phyloP scores from a whole-genome alignment of 2,797 vertebrate species.

The Bradypodion ventrale region DNA sequence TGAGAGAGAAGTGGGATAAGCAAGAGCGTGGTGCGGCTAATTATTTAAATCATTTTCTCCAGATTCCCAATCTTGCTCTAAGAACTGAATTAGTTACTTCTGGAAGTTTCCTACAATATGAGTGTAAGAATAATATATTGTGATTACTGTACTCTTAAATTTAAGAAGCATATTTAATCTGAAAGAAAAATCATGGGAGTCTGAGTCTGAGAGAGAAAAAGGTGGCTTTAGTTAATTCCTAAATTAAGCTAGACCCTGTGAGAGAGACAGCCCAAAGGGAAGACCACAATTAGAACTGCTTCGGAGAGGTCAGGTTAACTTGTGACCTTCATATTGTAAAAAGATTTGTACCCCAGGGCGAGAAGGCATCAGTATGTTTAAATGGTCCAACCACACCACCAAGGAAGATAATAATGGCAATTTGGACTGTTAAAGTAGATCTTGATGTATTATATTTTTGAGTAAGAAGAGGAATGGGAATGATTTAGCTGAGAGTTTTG shows the following conservation, averaged over 20 bases:
- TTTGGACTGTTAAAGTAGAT: conserved; percentile 32
- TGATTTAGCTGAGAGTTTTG: conserved; percentile 54
- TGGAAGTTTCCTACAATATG: too few relatives aligned
- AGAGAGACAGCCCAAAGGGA: conserved; percentile 42
- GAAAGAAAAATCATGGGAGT: too few relatives aligned
- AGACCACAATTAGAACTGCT: conserved; percentile 41
- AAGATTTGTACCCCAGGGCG: conserved; percentile 55
- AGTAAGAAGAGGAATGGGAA: conserved; percentile 48
- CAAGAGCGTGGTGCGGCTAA: too few relatives aligned
- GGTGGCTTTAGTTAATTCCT: conserved; percentile 23
- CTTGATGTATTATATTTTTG: conserved; percentile 41
- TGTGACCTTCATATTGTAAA: conserved; percentile 56
- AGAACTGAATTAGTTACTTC: too few relatives aligned
- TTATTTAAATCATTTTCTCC: too few relatives aligned
- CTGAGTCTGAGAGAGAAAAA: not conserved
- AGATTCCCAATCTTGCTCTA: too few relatives aligned
- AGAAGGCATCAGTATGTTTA: conserved; percentile 48
- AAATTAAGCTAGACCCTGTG: conserved; percentile 39
- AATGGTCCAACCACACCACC: conserved; percentile 27
- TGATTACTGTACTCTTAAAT: too few relatives aligned
- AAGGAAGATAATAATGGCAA: conserved; percentile 31
- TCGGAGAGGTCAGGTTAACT: conserved; percentile 45
- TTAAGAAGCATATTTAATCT: too few relatives aligned
- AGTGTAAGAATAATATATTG: too few relatives aligned
- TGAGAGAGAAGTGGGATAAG: too few relatives aligned